These are phyloP conservation scores for Dryobates pubescens DNA, from an alignment of 2,797 vertebrate genomes.

Conservation along the genomic window DNA sequence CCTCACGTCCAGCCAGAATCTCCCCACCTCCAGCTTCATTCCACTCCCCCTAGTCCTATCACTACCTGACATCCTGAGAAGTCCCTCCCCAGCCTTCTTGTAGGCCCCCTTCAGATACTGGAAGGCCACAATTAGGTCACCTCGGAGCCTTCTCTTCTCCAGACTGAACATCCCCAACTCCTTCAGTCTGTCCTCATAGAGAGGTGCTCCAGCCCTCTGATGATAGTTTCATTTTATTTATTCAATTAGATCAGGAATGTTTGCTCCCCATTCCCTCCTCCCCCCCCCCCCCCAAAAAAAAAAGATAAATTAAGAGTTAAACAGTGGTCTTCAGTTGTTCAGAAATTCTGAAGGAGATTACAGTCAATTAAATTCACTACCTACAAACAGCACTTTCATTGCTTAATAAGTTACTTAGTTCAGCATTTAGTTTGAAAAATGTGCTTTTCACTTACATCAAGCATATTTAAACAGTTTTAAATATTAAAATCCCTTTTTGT, in stretches of 20 bases:
- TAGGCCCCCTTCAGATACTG: too few species aligned
- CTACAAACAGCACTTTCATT: neutral
- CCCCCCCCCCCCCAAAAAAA: neutral
- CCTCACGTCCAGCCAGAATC: too few species aligned
- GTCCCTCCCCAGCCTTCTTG: too few species aligned
- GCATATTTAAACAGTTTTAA: constrained; percentile 6
- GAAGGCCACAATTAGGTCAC: too few species aligned
- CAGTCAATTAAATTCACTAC: constrained; percentile 2
- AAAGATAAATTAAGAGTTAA: neutral
- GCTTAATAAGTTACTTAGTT: neutral
- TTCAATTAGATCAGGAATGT: neutral
- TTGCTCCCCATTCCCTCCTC: neutral
- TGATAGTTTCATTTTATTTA: constrained; percentile 1
- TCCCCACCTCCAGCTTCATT: too few species aligned
- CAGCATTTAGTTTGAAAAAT: constrained; percentile 5
- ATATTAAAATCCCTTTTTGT: neutral
- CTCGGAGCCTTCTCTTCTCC: too few species aligned
- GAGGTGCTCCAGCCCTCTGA: too few species aligned
- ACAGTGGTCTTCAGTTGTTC: neutral
- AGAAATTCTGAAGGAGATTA: neutral
- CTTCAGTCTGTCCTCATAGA: too few species aligned
- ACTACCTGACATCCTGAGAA: too few species aligned
- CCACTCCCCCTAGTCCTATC: too few species aligned
- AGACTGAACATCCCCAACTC: too few species aligned
- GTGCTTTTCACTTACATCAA: neutral